Evolutionary conservation across 2,797 vertebrate genomes (phyloP).

Genomic region (Mallotus villosus): DNA sequence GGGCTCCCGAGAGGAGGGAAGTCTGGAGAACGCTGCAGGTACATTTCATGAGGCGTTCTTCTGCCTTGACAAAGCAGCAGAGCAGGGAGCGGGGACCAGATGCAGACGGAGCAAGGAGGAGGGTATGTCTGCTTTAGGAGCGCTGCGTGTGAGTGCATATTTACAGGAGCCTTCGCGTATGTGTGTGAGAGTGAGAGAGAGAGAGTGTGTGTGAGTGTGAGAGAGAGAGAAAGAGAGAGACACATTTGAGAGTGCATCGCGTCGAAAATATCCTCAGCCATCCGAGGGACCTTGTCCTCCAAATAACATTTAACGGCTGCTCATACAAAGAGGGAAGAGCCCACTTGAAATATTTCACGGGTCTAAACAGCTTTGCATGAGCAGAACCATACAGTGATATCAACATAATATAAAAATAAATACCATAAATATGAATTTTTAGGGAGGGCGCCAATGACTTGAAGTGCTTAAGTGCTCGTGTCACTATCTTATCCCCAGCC

Average conservation of each 20-base stretch:
- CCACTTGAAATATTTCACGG: slow-evolving; percentile 25
- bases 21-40: slow-evolving; percentile 11
- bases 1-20: slow-evolving; percentile 34
- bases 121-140: neutral
- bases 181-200: neutral
- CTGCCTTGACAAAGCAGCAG: neutral
- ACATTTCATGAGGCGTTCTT: slow-evolving; percentile 38
- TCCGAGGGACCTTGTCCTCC: slow-evolving; percentile 16
- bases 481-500: slow-evolving; percentile 22
- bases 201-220: neutral
- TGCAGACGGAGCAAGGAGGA: slow-evolving; percentile 11
- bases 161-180: neutral
- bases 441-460: slow-evolving; percentile 19
- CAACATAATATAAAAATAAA: slow-evolving; percentile 12
- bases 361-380: slow-evolving; percentile 31
- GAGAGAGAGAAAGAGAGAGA: neutral
- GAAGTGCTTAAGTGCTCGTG: slow-evolving; percentile 49
- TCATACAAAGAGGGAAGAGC: slow-evolving; percentile 14
- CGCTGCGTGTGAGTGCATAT: neutral
- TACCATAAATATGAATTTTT: slow-evolving; percentile 25
- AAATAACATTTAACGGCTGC: slow-evolving; percentile 27
- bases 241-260: neutral
- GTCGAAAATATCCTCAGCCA: neutral
- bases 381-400: slow-evolving; percentile 24
- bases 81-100: slow-evolving; percentile 13